Evolutionary conservation across 2,797 vertebrate genomes (phyloP).

Genomic region (Neostethus bicornis): DNA sequence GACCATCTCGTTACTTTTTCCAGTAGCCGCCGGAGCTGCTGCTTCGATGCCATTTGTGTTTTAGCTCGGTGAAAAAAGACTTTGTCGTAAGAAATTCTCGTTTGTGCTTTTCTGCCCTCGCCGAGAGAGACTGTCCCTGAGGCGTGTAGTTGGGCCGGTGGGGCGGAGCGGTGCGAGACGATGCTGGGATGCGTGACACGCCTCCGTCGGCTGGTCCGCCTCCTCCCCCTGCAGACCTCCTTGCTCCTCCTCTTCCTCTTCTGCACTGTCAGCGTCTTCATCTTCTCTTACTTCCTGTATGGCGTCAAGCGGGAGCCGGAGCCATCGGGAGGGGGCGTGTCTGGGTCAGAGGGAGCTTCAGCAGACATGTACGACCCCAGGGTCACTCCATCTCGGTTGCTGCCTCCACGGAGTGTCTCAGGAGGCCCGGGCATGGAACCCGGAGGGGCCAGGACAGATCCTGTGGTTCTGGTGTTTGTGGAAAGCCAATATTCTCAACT

Average conservation of each 20-base stretch:
- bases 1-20: constrained; percentile 67
- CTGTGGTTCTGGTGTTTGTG: constrained; percentile 96
- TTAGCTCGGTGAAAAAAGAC: constrained; percentile 32
- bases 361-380: constrained; percentile 88
- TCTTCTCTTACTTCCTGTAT: constrained; percentile 98
- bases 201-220: constrained; percentile 92
- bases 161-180: constrained; percentile 82
- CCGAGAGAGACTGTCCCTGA: constrained; percentile 54
- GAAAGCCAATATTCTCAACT: constrained; percentile 98
- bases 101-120: constrained; percentile 27
- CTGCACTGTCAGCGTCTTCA: constrained; percentile 93
- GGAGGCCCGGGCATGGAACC: constrained; percentile 63
- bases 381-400: constrained; percentile 87
- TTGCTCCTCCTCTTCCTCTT: constrained; percentile 94
- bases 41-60: constrained; percentile 33
- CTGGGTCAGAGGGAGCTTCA: constrained; percentile 79
- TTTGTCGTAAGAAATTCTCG: constrained; percentile 37
- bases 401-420: constrained; percentile 80
- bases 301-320: constrained; percentile 95
- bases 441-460: constrained; percentile 89
- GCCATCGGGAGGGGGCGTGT: constrained; percentile 80
- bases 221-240: constrained; percentile 93
- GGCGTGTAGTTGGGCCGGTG: constrained; percentile 62
- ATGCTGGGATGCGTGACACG: constrained; percentile 89
- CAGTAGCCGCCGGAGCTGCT: constrained; percentile 68